These are phyloP conservation scores for Cyprinella venusta DNA, from an alignment of 2,797 vertebrate species.

Conservation along the genomic window DNA sequence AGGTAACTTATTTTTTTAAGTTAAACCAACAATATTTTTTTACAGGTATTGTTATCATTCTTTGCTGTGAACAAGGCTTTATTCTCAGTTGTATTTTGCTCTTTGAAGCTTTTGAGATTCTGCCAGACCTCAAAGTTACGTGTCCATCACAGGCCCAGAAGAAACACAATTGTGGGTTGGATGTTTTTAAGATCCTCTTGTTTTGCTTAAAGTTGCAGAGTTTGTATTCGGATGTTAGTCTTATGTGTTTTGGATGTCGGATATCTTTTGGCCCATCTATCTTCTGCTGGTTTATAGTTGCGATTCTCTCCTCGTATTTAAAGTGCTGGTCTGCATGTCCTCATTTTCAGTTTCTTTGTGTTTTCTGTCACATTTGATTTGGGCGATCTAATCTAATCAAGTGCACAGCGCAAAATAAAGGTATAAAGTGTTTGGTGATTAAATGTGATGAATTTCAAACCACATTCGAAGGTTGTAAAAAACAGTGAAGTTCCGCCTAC, in stretches of 20 bases:
- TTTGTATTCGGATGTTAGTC: not conserved
- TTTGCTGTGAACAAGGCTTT: no score
- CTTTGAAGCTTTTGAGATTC: slow-evolving; percentile 1
- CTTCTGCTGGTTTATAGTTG: not conserved
- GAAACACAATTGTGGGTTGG: not conserved
- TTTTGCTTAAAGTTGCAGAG: not conserved
- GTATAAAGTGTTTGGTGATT: not conserved
- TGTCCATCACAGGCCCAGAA: not conserved
- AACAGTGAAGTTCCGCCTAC: not conserved
- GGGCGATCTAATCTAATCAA: not conserved
- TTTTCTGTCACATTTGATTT: not conserved
- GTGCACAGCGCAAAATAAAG: not conserved
- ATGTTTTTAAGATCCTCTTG: not conserved
- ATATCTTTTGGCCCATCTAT: not conserved
- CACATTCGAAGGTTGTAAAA: not conserved
- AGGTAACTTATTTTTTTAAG: no score
- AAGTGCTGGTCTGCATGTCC: not conserved
- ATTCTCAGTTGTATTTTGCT: no score
- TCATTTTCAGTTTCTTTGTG: not conserved
- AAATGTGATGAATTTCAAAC: not conserved
- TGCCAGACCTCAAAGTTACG: not conserved
- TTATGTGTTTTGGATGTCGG: not conserved
- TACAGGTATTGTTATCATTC: no score
- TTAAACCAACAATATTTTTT: no score
- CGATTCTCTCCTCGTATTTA: not conserved